These are phyloP conservation scores for Umimayanthus chanpuru DNA, from an alignment of 92 coral and sea anemone genomes.

Conservation along the genomic window DNA sequence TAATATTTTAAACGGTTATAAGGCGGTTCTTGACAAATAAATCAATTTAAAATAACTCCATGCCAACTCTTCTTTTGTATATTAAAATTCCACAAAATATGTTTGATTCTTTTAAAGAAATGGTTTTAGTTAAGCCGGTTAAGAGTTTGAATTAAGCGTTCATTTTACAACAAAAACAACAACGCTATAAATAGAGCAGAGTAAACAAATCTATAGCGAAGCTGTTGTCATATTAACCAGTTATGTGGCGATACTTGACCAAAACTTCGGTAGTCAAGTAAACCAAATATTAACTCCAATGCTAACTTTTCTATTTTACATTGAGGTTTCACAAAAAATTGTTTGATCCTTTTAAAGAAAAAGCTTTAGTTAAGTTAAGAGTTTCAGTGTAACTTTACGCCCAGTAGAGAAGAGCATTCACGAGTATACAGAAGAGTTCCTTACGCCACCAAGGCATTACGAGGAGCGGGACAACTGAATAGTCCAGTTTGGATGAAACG, in stretches of 20 bases:
- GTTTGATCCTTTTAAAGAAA: background rate
- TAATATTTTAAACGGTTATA: background rate
- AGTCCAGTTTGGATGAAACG: constrained; percentile 12
- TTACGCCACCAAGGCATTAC: constrained; percentile 8
- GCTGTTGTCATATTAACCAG: background rate
- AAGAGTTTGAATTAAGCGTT: constrained; percentile 7
- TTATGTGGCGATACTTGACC: background rate
- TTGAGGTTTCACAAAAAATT: background rate
- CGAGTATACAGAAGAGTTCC: background rate
- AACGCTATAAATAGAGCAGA: background rate
- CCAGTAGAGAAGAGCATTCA: background rate
- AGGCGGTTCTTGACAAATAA: background rate
- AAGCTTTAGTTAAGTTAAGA: constrained; percentile 2
- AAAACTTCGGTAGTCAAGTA: background rate
- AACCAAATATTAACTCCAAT: background rate
- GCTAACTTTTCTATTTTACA: background rate
- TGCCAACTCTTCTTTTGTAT: background rate
- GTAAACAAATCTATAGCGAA: background rate
- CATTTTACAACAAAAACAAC: background rate
- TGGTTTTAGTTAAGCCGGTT: constrained; percentile 4
- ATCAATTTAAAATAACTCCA: background rate
- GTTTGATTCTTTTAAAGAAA: background rate
- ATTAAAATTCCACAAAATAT: background rate
- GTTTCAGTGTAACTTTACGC: background rate
- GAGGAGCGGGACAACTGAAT: background rate